phyloP scores from a whole-genome alignment of 1,140 invertebrate species.

The Sycophaga agraensis region DNA sequence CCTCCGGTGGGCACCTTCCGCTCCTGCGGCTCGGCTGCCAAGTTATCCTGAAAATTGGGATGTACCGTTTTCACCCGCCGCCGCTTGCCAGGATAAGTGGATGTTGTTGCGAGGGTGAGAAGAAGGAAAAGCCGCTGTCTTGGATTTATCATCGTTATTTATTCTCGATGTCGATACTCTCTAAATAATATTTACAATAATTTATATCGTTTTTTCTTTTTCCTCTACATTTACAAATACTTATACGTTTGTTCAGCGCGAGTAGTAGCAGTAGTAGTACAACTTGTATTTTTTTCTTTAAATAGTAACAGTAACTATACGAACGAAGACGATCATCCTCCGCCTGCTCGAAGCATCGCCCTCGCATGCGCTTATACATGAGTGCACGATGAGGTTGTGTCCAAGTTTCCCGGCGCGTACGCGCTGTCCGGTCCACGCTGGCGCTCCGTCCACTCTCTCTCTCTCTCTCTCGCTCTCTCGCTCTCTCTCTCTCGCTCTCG shows the following conservation, averaged over 20 bases:
- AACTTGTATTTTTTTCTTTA: constrained; percentile 9
- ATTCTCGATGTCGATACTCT: constrained; percentile 28
- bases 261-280: constrained; percentile 17
- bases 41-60: too few relatives aligned
- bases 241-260: constrained; percentile 43
- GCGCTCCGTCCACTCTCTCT: neutral
- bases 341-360: neutral
- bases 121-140: neutral
- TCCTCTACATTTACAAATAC: constrained; percentile 54
- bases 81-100: too few relatives aligned
- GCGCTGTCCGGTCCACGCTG: too few relatives aligned
- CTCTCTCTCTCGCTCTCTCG: neutral
- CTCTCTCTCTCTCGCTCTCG: neutral
- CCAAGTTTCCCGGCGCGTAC: too few relatives aligned
- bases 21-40: too few relatives aligned
- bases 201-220: constrained; percentile 52
- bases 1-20: too few relatives aligned
- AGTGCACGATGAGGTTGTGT: too few relatives aligned
- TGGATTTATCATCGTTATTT: constrained; percentile 31
- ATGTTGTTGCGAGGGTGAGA: too few relatives aligned
- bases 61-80: too few relatives aligned
- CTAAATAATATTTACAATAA: constrained; percentile 53
- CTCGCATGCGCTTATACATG: too few relatives aligned
- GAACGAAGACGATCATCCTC: neutral
- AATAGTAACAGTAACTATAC: constrained; percentile 19